Percentiles rank a stretch among this genome's conserved stretches.
These are phyloP conservation scores for Corythornis madagascariensis DNA, from an alignment of 2,113 vertebrate genomes.

Conservation along the genomic window DNA sequence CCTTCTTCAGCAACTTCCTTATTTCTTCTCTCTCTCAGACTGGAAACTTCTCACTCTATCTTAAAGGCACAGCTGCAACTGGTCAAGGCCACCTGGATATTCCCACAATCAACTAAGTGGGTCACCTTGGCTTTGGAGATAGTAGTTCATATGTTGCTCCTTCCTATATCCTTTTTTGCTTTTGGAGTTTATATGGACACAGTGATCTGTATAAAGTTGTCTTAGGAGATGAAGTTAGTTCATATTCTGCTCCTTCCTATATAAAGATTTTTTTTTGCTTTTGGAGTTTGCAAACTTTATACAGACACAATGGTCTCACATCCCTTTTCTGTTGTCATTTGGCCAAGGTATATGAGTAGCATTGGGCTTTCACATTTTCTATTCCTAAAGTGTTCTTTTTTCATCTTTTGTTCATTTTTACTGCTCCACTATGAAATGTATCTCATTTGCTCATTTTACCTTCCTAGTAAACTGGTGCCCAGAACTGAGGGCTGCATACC, in stretches of 20 bases:
- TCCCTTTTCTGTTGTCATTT: background rate
- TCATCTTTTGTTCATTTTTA: background rate
- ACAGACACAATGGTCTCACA: background rate
- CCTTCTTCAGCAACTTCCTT: too few species aligned
- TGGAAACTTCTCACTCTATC: too few species aligned
- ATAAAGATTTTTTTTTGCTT: background rate
- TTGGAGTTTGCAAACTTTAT: background rate
- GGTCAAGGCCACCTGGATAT: too few species aligned
- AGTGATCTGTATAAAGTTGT: background rate
- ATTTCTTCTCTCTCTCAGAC: too few species aligned
- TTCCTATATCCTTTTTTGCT: background rate
- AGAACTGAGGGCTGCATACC: background rate
- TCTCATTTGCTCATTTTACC: constrained; percentile 2
- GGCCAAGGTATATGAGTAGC: background rate
- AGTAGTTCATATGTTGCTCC: background rate
- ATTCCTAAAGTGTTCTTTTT: background rate
- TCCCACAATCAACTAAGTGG: background rate
- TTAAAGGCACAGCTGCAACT: too few species aligned
- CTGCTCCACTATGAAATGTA: background rate
- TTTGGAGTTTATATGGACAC: background rate
- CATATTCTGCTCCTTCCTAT: background rate
- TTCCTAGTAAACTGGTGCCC: background rate
- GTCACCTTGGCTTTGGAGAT: background rate
- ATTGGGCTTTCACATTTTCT: background rate
- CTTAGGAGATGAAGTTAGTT: background rate